Conservation (phyloP, 2,888 invertebrate genomes). For the Homarus gammarus region DNA sequence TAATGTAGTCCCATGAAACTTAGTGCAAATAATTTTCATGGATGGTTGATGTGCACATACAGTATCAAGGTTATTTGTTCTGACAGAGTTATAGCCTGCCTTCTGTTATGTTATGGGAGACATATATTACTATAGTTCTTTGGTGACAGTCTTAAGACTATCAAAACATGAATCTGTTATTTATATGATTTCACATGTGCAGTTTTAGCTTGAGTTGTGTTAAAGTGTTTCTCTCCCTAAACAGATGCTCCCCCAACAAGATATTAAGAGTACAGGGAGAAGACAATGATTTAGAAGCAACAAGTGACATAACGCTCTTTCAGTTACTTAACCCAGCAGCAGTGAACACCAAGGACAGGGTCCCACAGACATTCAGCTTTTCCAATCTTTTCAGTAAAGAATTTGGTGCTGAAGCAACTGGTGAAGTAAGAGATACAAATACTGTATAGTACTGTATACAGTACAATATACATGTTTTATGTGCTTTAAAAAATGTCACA, state of each 20-base stretch:
- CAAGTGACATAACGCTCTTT: constrained; percentile 82
- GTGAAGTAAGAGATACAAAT: background rate
- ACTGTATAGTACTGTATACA: background rate
- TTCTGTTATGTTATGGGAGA: no score
- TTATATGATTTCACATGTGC: background rate
- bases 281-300: constrained; percentile 79
- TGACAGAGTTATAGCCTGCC: no score
- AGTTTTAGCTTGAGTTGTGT: background rate
- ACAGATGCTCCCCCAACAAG: constrained; percentile 70
- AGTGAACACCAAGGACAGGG: constrained; percentile 17
- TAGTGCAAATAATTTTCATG: no score
- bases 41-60: no score
- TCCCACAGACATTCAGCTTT: constrained; percentile 8
- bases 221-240: background rate
- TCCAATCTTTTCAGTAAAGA: constrained; percentile 40
- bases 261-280: constrained; percentile 25
- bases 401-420: background rate
- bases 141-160: background rate
- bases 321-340: constrained; percentile 80
- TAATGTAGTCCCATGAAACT: no score
- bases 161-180: background rate
- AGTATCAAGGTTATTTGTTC: no score
- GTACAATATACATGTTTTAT: no score
- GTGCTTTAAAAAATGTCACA: no score
- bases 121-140: no score